Percentiles rank a stretch among this genome's conserved stretches.
phyloP scores from a whole-genome alignment of 2,797 vertebrate genomes.

The Lates japonicus region DNA sequence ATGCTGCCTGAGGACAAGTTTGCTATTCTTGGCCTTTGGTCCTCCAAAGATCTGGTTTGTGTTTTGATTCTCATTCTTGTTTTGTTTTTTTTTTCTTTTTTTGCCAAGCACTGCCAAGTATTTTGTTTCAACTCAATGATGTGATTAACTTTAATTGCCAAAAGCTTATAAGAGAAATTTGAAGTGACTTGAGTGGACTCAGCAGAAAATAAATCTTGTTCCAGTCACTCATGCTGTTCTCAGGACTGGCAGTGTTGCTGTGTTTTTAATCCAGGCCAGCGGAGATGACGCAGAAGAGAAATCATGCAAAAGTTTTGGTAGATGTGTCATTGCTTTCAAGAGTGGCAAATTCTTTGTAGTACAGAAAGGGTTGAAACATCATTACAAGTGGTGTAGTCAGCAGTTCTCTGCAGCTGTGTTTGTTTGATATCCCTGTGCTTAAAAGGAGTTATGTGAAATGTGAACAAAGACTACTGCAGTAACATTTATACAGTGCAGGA shows the following conservation, averaged over 20 bases:
- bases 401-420: neutral
- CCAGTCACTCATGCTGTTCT: constrained; percentile 13
- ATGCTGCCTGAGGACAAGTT: neutral
- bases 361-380: neutral
- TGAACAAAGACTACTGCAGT: neutral
- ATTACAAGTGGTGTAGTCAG: neutral
- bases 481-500: neutral
- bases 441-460: neutral
- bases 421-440: neutral
- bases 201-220: constrained; percentile 28
- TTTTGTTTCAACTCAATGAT: constrained; percentile 44
- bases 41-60: constrained; percentile 4
- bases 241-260: neutral
- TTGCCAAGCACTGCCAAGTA: constrained; percentile 15
- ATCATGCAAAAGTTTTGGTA: neutral
- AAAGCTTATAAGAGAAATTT: constrained; percentile 12
- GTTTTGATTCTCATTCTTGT: constrained; percentile 1
- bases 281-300: constrained; percentile 14
- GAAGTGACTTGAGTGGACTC: constrained; percentile 1
- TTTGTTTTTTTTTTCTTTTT: neutral
- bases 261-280: constrained; percentile 14
- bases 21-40: constrained; percentile 20
- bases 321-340: neutral
- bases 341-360: neutral
- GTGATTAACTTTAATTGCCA: constrained; percentile 36